phyloP scores from a whole-genome alignment of 2,888 invertebrate genomes.

The Folsomia candida region DNA sequence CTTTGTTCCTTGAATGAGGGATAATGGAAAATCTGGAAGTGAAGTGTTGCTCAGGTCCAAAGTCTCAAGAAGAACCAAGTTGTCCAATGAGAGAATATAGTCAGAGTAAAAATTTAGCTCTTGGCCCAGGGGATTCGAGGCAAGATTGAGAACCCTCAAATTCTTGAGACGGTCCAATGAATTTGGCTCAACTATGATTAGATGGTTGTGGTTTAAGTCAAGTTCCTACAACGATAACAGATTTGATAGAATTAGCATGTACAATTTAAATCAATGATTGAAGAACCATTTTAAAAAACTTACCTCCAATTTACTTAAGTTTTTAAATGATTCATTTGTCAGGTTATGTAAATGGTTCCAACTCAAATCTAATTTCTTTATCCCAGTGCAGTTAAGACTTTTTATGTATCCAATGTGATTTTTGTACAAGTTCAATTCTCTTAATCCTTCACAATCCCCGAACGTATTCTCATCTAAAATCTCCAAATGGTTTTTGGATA shows the following conservation, averaged over 20 bases:
- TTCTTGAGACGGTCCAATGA: slow-evolving; percentile 33
- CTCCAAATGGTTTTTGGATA: slow-evolving; percentile 33
- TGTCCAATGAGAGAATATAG: slow-evolving; percentile 26
- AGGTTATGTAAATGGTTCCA: slow-evolving; percentile 39
- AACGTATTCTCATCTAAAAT: slow-evolving; percentile 35
- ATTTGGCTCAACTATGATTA: slow-evolving; percentile 36
- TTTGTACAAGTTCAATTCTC: slow-evolving; percentile 28
- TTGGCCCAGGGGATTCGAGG: slow-evolving; percentile 38
- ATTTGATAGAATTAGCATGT: neutral
- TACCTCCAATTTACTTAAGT: slow-evolving; percentile 15
- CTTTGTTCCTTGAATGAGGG: slow-evolving; percentile 34
- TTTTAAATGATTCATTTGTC: slow-evolving; percentile 22
- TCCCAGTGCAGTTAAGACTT: slow-evolving; percentile 31
- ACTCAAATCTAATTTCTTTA: slow-evolving; percentile 42
- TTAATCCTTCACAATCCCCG: slow-evolving; percentile 33
- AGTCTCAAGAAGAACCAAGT: slow-evolving; percentile 38
- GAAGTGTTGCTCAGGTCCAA: slow-evolving; percentile 43
- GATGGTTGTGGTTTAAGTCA: slow-evolving; percentile 42
- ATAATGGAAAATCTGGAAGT: slow-evolving; percentile 39
- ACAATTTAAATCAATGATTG: neutral
- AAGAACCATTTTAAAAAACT: neutral
- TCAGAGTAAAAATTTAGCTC: slow-evolving; percentile 26
- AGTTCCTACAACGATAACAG: slow-evolving; percentile 14
- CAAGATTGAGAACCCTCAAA: slow-evolving; percentile 34
- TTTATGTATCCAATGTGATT: slow-evolving; percentile 31